These are phyloP conservation scores for Eupeodes corollae DNA, from an alignment of 1,140 invertebrate genomes.

Conservation along the genomic window DNA sequence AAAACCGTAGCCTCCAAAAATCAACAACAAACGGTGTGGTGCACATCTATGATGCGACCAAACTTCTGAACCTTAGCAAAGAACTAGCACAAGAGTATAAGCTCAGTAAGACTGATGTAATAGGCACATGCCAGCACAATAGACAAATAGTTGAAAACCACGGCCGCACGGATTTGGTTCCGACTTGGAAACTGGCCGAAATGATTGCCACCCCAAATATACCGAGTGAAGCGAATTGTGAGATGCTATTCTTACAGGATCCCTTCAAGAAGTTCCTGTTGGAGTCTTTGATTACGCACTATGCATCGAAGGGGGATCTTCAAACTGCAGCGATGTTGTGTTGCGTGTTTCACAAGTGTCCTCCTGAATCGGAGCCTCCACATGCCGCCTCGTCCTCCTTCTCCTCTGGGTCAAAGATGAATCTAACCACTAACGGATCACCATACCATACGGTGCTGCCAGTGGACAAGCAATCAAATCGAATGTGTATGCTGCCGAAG, in stretches of 20 bases:
- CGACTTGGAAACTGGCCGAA: constrained; percentile 73
- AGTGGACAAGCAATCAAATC: constrained; percentile 40
- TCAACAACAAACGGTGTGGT: constrained; percentile 44
- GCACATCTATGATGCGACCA: constrained; percentile 67
- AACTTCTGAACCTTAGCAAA: constrained; percentile 64
- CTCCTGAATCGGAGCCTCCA: not conserved
- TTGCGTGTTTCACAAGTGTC: constrained; percentile 63
- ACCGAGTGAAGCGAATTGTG: constrained; percentile 24
- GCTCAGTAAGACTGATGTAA: constrained; percentile 48
- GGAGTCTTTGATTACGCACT: constrained; percentile 73
- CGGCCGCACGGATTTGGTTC: constrained; percentile 69
- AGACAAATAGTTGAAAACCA: constrained; percentile 54
- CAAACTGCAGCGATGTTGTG: constrained; percentile 89
- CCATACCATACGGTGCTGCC: constrained; percentile 87
- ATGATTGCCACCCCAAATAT: constrained; percentile 51
- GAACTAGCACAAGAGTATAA: constrained; percentile 75
- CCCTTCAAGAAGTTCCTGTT: constrained; percentile 78
- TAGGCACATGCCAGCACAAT: constrained; percentile 67
- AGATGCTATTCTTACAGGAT: constrained; percentile 42
- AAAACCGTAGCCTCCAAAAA: constrained; percentile 10
- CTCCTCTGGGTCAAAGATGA: not conserved
- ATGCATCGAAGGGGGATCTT: constrained; percentile 67
- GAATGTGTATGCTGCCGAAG: constrained; percentile 40
- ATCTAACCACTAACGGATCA: constrained; percentile 52
- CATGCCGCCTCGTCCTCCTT: constrained; percentile 2